Evolutionary conservation across 1,140 invertebrate species (phyloP), one percentile per base, ranked within the genome.

Genomic region (Caenorhabditis latens): DNA sequence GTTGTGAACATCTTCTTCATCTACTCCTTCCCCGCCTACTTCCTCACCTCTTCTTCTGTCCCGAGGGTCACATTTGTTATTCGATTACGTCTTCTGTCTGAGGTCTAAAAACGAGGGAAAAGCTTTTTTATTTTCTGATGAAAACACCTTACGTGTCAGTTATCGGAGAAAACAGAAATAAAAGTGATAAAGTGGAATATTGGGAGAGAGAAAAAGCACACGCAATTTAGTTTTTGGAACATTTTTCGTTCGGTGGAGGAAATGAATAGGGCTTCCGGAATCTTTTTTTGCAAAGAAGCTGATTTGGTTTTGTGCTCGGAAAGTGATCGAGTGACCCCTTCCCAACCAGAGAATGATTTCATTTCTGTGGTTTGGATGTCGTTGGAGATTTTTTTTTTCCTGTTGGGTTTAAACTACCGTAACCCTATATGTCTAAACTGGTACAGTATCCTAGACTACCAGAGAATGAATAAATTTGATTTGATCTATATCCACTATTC

Each of bases 221-320:
- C 3, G 9, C 24, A 63, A 63, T 63, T 46, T 43, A 43, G 14
- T 71, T 16, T 71, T 71, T 71, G 43, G 65, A 71, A 71, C 65
- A 71, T 71, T 71, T 21, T 40, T 6, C n/a, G n/a, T n/a, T 32
- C 11, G 13, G 3, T 11, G 11, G 57, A 71, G 65, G 65, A 71
- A 71, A 71, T 71, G 65, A 71, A 71, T 71, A 71, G 65, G 65
- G 42, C 65, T 71, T 71, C 65, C 65, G 65, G 65, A 16, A 19
- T 14, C 4, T 14, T n/a, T 19, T n/a, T 43, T 46, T 43, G 42
- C 42, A n/a, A 11, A 43, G 14, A 4, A 43, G 16, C 9, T 13
- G 21, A 11, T 40, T 65, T 65, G 61, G 61, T 65, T 71, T 46
- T 71, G 40, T 71, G 65, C 42, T 71, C 65, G 4, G 8, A 61